phyloP scores from a whole-genome alignment of 2,888 invertebrate species.

The Parapristionchus giblindavisi region DNA sequence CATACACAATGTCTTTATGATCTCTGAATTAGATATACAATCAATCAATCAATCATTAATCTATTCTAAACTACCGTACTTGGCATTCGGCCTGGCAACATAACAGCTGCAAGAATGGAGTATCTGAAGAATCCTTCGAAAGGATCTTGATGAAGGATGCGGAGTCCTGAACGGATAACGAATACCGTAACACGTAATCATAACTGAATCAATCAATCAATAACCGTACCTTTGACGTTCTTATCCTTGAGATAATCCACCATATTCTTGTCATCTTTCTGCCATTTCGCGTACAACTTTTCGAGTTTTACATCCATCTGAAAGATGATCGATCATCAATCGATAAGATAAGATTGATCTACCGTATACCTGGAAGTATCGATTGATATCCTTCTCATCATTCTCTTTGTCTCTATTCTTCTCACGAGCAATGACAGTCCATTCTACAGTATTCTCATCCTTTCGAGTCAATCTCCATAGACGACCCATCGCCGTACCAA shows the following conservation, averaged over 20 bases:
- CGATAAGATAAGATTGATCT: not conserved
- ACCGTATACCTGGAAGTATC: constrained; percentile 43
- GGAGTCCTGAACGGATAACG: constrained; percentile 78
- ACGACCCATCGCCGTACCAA: constrained; percentile 26
- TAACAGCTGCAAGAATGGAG: constrained; percentile 96
- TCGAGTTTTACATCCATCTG: constrained; percentile 16
- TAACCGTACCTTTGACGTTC: not conserved
- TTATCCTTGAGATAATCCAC: not conserved
- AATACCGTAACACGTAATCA: not conserved
- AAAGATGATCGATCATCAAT: not conserved
- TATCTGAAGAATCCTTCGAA: constrained; percentile 93
- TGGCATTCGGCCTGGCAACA: constrained; percentile 76
- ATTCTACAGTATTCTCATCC: constrained; percentile 20
- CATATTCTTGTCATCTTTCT: constrained; percentile 1
- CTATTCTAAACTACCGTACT: constrained; percentile 32
- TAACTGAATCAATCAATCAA: not conserved
- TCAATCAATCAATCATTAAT: not conserved
- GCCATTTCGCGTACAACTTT: constrained; percentile 22
- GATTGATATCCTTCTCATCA: constrained; percentile 33
- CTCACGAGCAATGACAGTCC: constrained; percentile 19
- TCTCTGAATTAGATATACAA: no score
- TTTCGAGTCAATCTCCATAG: constrained; percentile 30
- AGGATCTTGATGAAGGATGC: constrained; percentile 88
- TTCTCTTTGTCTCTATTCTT: constrained; percentile 25
- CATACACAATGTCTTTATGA: constrained; percentile 79